Base-by-base conservation (phyloP, 2,888 invertebrate genomes). In the Apomyelois bistriatella region DNA sequence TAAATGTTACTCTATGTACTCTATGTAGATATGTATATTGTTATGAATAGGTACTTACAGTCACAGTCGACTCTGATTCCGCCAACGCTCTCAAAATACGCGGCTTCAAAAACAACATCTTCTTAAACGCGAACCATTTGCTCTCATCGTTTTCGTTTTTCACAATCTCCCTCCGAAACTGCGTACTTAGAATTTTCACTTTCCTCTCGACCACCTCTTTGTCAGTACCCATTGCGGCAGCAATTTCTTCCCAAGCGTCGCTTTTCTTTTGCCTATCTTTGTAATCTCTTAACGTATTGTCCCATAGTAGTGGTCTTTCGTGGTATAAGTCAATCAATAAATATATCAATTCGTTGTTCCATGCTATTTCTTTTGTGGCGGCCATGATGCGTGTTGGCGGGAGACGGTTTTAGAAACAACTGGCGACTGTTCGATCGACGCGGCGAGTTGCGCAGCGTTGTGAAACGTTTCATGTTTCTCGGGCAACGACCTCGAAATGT, bases 91-190 rank as follows among this genome's bases (percentile, higher is more conserved):
- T 48, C 13, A 37, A 12, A 7, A 48, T 17, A 1, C 48, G 48
- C 1, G 17, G 22, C 13, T 48, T 48, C 38, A 48, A 38, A 37
- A 48, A 48, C 13, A 38, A 9, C 9, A 48, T 16, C 9, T 48
- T 48, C 48, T 38, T 38, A 28, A 12, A 48, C 0, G 48, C 48
- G 37, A 48, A 48, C 48, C 48, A 48, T 37, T 48, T 48, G 37
- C 36, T 48, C 8, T 48, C 48, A 28, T 37, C 48, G 22, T 22
- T 42, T 7, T 42, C 48, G 6, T 13, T 38, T 38, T 38, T 48
- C 8, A 38, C n/a, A n/a, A 48, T 22, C 28, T 48, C 48, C 8
- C 48, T 37, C 37, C 48, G 36, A 37, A 48, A 48, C 37, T 48
- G 48, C 4, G 48, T 37, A 0, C 7, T 12, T 3, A 48, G 36